These are phyloP conservation scores for Leptosomus discolor DNA, from an alignment of 2,113 vertebrate species.

Conservation along the genomic window DNA sequence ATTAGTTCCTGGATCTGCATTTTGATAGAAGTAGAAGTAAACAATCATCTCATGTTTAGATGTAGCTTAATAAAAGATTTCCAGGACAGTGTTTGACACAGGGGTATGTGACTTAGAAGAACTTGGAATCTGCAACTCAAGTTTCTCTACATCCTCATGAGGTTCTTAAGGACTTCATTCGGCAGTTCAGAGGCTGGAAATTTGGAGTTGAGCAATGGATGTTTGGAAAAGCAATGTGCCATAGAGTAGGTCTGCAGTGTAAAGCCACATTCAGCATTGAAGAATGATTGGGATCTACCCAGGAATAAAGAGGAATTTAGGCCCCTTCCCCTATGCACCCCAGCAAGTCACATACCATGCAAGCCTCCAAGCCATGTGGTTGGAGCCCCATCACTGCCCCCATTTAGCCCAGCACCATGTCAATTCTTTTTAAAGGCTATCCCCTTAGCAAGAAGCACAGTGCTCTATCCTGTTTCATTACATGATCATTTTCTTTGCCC, in stretches of 20 bases:
- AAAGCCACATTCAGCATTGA: background rate
- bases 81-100: background rate
- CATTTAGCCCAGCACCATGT: background rate
- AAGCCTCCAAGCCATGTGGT: background rate
- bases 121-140: background rate
- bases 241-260: background rate
- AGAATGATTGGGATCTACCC: background rate
- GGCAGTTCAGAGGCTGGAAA: background rate
- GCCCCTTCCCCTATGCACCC: background rate
- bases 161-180: background rate
- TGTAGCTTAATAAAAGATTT: background rate
- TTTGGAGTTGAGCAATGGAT: background rate
- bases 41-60: background rate
- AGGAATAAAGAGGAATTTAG: background rate
- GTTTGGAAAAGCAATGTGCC: background rate
- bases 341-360: background rate
- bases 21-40: slow-evolving; percentile 5
- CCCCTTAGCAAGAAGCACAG: background rate
- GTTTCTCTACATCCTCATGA: background rate
- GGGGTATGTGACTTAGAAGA: background rate
- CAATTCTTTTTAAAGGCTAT: background rate
- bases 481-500: background rate
- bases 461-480: background rate
- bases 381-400: background rate
- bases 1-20: background rate